phyloP scores from a whole-genome alignment of 2,888 invertebrate genomes.

The Pharmacophagus antenor region DNA sequence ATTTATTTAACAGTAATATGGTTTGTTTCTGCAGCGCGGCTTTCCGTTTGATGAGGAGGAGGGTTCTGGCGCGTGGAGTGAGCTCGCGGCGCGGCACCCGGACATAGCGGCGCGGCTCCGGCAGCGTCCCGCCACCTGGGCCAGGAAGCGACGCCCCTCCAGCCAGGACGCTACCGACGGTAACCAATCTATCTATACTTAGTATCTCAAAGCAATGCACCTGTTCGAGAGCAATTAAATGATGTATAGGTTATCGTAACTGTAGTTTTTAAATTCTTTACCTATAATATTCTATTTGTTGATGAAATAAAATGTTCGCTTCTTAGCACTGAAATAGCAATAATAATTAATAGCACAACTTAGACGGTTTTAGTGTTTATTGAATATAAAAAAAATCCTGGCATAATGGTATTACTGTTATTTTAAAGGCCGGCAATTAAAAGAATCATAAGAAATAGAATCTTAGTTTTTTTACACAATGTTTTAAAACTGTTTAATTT shows the following conservation, averaged over 20 bases:
- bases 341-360: too few relatives aligned
- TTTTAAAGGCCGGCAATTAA: too few relatives aligned
- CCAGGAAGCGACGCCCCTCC: slow-evolving; percentile 69
- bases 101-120: slow-evolving; percentile 87
- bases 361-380: too few relatives aligned
- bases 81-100: slow-evolving; percentile 86
- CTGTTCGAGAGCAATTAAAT: neutral
- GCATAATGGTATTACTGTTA: too few relatives aligned
- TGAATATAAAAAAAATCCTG: too few relatives aligned
- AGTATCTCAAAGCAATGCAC: neutral
- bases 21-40: slow-evolving; percentile 72
- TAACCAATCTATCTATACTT: slow-evolving; percentile 36
- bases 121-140: slow-evolving; percentile 75
- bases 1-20: too few relatives aligned
- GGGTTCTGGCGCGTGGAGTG: slow-evolving; percentile 83
- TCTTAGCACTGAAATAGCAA: too few relatives aligned
- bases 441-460: neutral
- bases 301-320: too few relatives aligned
- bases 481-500: slow-evolving; percentile 48
- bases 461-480: slow-evolving; percentile 40
- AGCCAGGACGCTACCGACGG: slow-evolving; percentile 73
- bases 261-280: too few relatives aligned
- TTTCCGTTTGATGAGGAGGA: slow-evolving; percentile 86
- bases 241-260: too few relatives aligned
- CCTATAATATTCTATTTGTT: too few relatives aligned